Evolutionary conservation across 2,113 vertebrate genomes (phyloP).

Genomic region (Amblyornis subalaris): DNA sequence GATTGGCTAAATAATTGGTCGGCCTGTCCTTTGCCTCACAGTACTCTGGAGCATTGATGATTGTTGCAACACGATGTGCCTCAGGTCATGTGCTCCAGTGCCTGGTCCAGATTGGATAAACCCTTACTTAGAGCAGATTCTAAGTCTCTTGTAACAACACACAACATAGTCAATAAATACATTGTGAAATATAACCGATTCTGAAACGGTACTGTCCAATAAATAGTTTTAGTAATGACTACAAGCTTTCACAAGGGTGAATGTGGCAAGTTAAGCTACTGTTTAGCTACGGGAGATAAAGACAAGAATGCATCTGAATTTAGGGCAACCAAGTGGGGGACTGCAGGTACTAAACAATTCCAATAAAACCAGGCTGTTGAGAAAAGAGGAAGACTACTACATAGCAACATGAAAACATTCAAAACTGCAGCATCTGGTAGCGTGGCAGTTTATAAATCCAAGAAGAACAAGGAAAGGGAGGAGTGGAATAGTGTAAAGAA

Average conservation of each 20-base stretch:
- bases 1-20: neutral
- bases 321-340: neutral
- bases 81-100: fast-evolving
- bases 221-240: neutral
- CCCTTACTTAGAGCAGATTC: neutral
- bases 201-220: neutral
- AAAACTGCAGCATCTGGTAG: neutral
- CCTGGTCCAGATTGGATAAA: neutral
- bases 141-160: neutral
- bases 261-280: neutral
- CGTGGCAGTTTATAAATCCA: neutral
- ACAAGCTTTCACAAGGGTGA: neutral
- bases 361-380: neutral
- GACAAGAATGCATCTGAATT: neutral
- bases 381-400: neutral
- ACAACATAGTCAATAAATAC: neutral
- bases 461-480: neutral
- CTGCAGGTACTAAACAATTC: neutral
- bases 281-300: neutral
- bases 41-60: neutral
- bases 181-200: neutral
- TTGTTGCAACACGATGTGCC: neutral
- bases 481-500: neutral
- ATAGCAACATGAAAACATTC: neutral
- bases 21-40: neutral